Percentiles rank a stretch among this genome's conserved stretches.
These are phyloP conservation scores for Pipistrellus nathusii DNA, from an alignment of 2,797 vertebrate species.

Conservation along the genomic window DNA sequence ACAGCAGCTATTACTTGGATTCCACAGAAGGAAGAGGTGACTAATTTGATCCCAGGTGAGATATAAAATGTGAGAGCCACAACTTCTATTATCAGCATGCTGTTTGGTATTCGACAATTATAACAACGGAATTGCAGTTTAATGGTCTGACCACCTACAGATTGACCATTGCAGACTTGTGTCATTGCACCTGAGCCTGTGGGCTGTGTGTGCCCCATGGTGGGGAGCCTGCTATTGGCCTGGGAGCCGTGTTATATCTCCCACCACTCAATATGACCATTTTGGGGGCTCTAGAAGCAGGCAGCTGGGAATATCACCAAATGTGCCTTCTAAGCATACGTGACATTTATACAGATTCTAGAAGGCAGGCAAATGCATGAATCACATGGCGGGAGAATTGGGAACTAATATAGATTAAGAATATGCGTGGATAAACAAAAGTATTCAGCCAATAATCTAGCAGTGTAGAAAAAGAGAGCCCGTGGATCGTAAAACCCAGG, in stretches of 20 bases:
- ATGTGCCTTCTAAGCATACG: neutral
- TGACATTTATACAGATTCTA: neutral
- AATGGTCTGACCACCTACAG: neutral
- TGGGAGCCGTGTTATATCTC: neutral
- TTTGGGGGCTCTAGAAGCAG: neutral
- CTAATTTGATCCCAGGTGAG: slow-evolving; percentile 35
- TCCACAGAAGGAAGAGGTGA: neutral
- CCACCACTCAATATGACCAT: neutral
- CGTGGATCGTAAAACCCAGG: neutral
- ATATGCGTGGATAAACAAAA: neutral
- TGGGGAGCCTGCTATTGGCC: neutral
- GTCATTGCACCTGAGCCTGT: neutral
- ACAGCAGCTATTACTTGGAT: neutral
- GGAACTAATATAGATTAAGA: neutral
- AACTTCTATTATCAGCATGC: slow-evolving; percentile 10
- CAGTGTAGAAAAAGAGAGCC: neutral
- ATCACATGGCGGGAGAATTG: neutral
- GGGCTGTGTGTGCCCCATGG: neutral
- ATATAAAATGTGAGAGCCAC: slow-evolving; percentile 5
- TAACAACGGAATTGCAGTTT: neutral
- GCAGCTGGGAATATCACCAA: neutral
- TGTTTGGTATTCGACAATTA: slow-evolving; percentile 43
- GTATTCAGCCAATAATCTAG: neutral
- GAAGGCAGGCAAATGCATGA: neutral
- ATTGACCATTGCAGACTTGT: neutral